Conservation (phyloP, 2,888 invertebrate species). For the Plagodis pulveraria region DNA sequence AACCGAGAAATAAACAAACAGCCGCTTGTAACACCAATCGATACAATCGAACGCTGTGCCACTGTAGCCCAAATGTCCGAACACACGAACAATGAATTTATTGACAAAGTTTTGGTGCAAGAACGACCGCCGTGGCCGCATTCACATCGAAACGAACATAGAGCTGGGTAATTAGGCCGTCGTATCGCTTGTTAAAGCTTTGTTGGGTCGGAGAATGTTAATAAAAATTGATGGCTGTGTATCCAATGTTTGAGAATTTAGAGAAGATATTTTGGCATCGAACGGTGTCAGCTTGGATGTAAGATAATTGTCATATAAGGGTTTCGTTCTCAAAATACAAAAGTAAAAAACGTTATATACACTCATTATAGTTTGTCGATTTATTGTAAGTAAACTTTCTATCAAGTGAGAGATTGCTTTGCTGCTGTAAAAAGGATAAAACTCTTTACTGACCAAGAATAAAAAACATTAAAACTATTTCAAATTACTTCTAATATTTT, state of each 20-base stretch:
- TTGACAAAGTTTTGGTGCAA: slow-evolving; percentile 54
- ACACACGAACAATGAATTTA: slow-evolving; percentile 57
- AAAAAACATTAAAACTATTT: too few relatives aligned
- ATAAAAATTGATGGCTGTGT: slow-evolving; percentile 16
- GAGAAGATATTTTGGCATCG: slow-evolving; percentile 13
- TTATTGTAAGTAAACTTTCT: too few relatives aligned
- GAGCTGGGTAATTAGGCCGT: slow-evolving; percentile 32
- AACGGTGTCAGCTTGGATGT: not conserved
- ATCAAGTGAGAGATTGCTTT: too few relatives aligned
- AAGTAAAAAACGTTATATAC: too few relatives aligned
- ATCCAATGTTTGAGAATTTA: slow-evolving; percentile 7
- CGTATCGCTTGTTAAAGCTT: slow-evolving; percentile 21
- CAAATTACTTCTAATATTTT: too few relatives aligned
- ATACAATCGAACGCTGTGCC: slow-evolving; percentile 32
- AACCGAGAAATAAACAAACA: too few relatives aligned
- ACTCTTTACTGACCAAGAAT: too few relatives aligned
- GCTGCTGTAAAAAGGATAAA: too few relatives aligned
- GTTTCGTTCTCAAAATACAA: too few relatives aligned
- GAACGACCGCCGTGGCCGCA: slow-evolving; percentile 33
- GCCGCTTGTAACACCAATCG: slow-evolving; percentile 19
- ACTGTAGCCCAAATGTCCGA: slow-evolving; percentile 37
- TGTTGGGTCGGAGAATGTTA: slow-evolving; percentile 14
- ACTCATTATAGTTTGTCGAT: too few relatives aligned
- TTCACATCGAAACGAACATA: slow-evolving; percentile 37
- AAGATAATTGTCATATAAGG: too few relatives aligned